These are phyloP conservation scores for Hyperopisus bebe DNA, from an alignment of 2,113 vertebrate species.

Conservation along the genomic window DNA sequence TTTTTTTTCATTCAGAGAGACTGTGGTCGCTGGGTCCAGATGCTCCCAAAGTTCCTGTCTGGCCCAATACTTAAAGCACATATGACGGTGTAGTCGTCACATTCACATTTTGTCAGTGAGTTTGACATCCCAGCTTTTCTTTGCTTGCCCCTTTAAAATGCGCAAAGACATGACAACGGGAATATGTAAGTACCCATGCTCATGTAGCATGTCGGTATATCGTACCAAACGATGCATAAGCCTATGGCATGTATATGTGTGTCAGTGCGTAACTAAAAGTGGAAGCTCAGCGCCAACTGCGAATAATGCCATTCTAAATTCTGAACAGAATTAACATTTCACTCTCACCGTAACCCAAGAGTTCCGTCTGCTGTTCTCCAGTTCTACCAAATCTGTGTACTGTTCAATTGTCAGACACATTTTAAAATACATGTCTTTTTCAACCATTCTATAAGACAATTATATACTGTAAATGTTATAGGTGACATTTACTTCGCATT, in stretches of 20 bases:
- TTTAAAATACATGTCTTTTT: not conserved
- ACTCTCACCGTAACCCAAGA: conserved; percentile 20
- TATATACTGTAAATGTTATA: no score
- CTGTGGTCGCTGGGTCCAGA: conserved; percentile 13
- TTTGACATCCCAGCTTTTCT: conserved; percentile 24
- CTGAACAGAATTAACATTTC: conserved; percentile 27
- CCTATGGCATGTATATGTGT: conserved; percentile 2
- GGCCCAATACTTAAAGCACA: conserved; percentile 17
- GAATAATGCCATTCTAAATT: conserved; percentile 26
- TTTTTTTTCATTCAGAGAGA: conserved; percentile 19
- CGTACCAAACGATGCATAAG: no score
- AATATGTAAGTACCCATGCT: not conserved
- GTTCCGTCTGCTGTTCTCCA: conserved; percentile 30
- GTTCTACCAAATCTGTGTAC: not conserved
- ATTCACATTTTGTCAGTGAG: conserved; percentile 1
- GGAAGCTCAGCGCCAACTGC: conserved; percentile 2
- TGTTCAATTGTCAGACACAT: not conserved
- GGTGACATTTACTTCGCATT: not conserved
- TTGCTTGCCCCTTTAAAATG: conserved; percentile 2
- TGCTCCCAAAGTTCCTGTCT: conserved; percentile 31
- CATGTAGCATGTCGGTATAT: not conserved
- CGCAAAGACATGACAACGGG: conserved; percentile 11
- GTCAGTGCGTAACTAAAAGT: not conserved
- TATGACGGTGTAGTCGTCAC: not conserved
- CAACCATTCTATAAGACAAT: not conserved